Evolutionary conservation across 92 coral and sea anemone species (phyloP).

Genomic region (Palythoa grandiflora): DNA sequence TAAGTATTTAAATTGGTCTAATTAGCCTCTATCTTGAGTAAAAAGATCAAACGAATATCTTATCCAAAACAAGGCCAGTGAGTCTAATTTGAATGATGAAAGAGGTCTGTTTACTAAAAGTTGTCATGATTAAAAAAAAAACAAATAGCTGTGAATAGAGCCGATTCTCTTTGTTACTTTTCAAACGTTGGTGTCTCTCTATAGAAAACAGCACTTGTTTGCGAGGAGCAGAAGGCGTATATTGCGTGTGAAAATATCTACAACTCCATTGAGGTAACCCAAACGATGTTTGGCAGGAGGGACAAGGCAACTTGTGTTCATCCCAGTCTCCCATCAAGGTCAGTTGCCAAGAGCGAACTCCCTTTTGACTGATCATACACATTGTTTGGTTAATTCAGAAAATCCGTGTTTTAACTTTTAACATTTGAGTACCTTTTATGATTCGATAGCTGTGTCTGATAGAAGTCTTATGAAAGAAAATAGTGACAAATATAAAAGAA

Average conservation of each 20-base stretch:
- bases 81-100: too few species aligned
- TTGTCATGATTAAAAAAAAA: not conserved
- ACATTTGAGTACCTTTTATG: too few species aligned
- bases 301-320: constrained; percentile 76
- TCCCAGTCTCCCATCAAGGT: constrained; percentile 71
- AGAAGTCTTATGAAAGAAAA: too few species aligned
- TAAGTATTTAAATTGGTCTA: too few species aligned
- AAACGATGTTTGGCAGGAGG: constrained; percentile 87
- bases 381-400: not conserved
- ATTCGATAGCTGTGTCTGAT: too few species aligned
- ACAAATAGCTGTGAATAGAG: not conserved
- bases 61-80: too few species aligned
- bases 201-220: constrained; percentile 76
- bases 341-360: constrained; percentile 1
- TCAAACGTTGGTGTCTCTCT: not conserved
- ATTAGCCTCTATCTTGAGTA: too few species aligned
- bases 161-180: not conserved
- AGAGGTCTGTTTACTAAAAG: too few species aligned
- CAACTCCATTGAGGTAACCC: constrained; percentile 66
- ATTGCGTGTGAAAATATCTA: constrained; percentile 79
- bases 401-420: too few species aligned
- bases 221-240: constrained; percentile 91
- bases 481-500: too few species aligned
- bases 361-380: not conserved
- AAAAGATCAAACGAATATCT: too few species aligned